Conservation (phyloP, 2,113 vertebrate genomes). For the Phalacrocorax brasilianus region DNA sequence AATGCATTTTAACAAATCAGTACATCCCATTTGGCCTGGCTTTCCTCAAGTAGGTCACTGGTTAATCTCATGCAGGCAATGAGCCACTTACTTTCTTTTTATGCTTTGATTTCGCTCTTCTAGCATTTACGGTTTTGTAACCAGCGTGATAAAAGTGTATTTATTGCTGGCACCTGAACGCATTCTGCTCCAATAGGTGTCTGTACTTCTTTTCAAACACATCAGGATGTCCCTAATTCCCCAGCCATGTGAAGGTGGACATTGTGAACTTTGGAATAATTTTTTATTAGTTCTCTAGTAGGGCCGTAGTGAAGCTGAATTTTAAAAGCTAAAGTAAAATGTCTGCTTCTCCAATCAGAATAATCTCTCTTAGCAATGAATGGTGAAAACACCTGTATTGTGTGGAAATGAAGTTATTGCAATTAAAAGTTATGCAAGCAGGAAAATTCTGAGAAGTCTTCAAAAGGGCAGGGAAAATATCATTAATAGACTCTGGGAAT, state of each 20-base stretch:
- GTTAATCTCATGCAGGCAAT: neutral
- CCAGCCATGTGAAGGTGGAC: neutral
- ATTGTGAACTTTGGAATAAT: neutral
- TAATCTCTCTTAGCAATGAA: neutral
- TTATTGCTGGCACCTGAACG: slow-evolving; percentile 15
- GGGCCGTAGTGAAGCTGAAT: neutral
- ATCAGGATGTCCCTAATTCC: neutral
- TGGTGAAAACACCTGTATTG: neutral
- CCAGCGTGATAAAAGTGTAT: neutral
- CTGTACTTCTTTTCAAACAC: slow-evolving; percentile 1
- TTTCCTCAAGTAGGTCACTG: slow-evolving; percentile 3
- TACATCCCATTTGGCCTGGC: neutral
- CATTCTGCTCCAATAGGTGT: neutral
- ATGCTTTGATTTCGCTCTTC: slow-evolving; percentile 29
- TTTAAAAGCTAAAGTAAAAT: neutral
- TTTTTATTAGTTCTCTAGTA: neutral
- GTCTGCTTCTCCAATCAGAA: neutral
- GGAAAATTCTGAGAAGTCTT: neutral
- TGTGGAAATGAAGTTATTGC: neutral
- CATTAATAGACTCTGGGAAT: neutral
- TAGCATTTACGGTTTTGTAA: neutral
- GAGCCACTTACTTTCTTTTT: neutral
- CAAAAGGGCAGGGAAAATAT: neutral
- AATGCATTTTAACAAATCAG: neutral
- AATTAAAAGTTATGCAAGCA: neutral